phyloP scores from a whole-genome alignment of 1,140 invertebrate species.

The Drosophila ambigua region DNA sequence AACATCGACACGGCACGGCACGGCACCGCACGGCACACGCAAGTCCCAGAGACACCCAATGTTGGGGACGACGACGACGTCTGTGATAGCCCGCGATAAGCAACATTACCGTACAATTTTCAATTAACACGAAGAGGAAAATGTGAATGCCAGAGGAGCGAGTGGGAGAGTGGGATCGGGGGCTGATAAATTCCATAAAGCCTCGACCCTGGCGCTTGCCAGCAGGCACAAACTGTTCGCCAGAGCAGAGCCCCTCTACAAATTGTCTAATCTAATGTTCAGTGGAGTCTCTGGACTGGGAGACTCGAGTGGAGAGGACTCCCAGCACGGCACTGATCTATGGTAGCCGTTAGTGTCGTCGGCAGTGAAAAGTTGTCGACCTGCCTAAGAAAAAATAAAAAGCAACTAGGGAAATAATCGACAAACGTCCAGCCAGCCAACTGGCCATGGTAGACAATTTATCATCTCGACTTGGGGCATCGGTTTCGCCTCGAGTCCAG shows the following conservation, averaged over 20 bases:
- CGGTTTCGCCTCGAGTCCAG: conserved; percentile 55
- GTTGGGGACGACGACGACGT: conserved; percentile 18
- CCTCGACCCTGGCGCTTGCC: conserved; percentile 66
- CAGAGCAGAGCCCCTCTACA: conserved; percentile 45
- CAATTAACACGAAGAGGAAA: conserved; percentile 75
- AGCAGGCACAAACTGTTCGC: conserved; percentile 53
- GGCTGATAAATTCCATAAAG: conserved; percentile 48
- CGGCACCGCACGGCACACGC: conserved; percentile 49
- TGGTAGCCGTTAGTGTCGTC: conserved; percentile 68
- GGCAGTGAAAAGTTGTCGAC: conserved; percentile 71
- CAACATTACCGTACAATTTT: conserved; percentile 82
- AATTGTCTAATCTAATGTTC: conserved; percentile 72
- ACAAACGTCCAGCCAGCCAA: conserved; percentile 57
- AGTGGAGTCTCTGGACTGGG: conserved; percentile 1
- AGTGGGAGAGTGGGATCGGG: neutral
- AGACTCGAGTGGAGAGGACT: conserved; percentile 1
- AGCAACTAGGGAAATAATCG: conserved; percentile 48
- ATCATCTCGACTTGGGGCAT: conserved; percentile 54
- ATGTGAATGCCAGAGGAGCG: conserved; percentile 35
- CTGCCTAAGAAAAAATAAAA: conserved; percentile 30
- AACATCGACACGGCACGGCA: conserved; percentile 29
- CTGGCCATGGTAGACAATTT: conserved; percentile 66
- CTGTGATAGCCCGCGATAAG: conserved; percentile 71
- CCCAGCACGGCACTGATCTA: conserved; percentile 51
- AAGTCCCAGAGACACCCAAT: conserved; percentile 40